phyloP scores from a whole-genome alignment of 2,797 vertebrate species.

The Lagodon rhomboides region DNA sequence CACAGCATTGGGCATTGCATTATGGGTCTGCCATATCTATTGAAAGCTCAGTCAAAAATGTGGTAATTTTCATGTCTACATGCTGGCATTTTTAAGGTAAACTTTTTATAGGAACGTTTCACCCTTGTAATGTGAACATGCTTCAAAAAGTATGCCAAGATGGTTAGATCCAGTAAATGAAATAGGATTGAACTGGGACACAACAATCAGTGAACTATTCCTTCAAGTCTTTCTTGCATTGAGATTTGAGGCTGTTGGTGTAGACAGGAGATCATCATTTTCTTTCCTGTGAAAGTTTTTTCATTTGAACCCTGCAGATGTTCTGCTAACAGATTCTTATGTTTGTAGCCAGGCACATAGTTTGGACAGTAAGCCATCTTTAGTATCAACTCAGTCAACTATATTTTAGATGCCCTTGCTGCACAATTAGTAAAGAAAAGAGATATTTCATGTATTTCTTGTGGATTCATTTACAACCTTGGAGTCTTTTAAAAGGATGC shows the following conservation, averaged over 20 bases:
- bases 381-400: too few relatives aligned
- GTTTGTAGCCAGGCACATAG: background rate
- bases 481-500: slow-evolving; percentile 19
- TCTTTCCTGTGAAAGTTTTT: background rate
- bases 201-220: background rate
- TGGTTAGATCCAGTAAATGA: background rate
- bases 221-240: background rate
- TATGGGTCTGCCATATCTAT: background rate
- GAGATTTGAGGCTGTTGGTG: too few relatives aligned
- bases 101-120: background rate
- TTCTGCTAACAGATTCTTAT: background rate
- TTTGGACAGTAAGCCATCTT: background rate
- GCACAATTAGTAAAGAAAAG: background rate
- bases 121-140: background rate
- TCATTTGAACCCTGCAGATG: background rate
- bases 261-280: too few relatives aligned
- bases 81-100: background rate
- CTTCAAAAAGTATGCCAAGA: background rate
- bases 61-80: background rate
- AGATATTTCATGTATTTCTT: slow-evolving; percentile 10
- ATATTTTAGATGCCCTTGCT: background rate
- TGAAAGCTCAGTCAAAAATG: background rate
- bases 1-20: background rate
- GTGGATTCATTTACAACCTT: slow-evolving; percentile 12
- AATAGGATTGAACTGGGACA: background rate